Evolutionary conservation across 92 coral and sea anemone genomes (phyloP), one percentile per base, ranked within the genome.

Genomic region (Parazoanthus darwini): DNA sequence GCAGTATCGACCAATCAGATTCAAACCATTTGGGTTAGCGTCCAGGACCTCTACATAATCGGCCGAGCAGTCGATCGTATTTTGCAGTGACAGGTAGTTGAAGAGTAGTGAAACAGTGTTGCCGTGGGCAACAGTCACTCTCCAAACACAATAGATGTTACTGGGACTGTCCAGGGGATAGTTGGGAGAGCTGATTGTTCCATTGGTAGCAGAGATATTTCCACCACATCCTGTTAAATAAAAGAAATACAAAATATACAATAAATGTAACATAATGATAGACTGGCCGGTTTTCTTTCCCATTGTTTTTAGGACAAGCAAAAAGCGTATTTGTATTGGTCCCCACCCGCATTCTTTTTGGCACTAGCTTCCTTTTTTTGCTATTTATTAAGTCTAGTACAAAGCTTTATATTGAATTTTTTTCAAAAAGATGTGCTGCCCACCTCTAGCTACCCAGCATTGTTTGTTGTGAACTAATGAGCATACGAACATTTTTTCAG

Each of bases 21-120:
- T 84, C 44, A 84, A 84, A 48, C 87, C 78, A 84, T n/a, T 16
- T 8, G 78, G 48, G 56, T 10, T 84, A 44, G 87, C 35, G 67
- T 84, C 87, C 87, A 84, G 79, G 78, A 84, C 46, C 78, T 84
- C 87, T 16, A 84, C 78, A 71, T 84, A 84, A 70, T 84, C 87
- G 16, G 25, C 67, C 25, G 44, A 8, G 67, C 87, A 84, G 67
- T n/a, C 87, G 23, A 43, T 35, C 8, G 78, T 84, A 46, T 84
- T 46, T 46, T 71, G 78, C 3, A 84, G 79, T 54, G 87, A 84
- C 8, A 84, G 54, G 68, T 84, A 84, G 26, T 84, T 84, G 67
- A 84, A 84, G 33, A 68, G 78, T 36, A 84, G 74, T 23, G 74
- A 71, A 44, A 84, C 25, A 1, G 65, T 84, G 87, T 15, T 71